Conservation (phyloP, 1,140 invertebrate genomes). For the Thalassaphorura encarpata region DNA sequence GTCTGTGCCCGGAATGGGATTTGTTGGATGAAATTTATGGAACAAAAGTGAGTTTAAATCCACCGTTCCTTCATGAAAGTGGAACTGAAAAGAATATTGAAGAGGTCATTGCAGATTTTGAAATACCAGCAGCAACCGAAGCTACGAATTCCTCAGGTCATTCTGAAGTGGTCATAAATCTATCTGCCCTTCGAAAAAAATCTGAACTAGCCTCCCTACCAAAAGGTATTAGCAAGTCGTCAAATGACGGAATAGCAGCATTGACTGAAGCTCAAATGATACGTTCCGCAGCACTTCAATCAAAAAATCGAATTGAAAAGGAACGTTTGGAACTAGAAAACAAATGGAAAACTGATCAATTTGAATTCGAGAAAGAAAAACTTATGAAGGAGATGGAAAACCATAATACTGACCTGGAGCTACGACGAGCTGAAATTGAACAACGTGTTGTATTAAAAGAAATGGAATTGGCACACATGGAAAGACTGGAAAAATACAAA, state of each 20-base stretch:
- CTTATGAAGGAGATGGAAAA: background rate
- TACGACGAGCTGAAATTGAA: background rate
- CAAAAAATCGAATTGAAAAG: background rate
- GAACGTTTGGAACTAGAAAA: background rate
- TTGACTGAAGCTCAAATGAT: background rate
- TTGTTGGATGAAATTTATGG: conserved; percentile 11
- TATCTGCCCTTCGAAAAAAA: background rate
- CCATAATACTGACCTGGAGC: background rate
- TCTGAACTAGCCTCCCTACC: background rate
- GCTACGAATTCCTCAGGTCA: background rate
- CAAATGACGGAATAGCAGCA: background rate
- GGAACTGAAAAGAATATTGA: background rate
- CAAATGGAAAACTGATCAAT: background rate
- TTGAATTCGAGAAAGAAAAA: background rate
- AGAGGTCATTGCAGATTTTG: background rate
- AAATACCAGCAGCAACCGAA: background rate
- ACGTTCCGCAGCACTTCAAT: background rate
- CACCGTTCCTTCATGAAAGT: background rate
- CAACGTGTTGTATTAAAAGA: background rate
- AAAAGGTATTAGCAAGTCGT: background rate
- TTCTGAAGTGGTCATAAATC: background rate
- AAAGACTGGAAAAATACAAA: background rate
- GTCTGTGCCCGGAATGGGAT: conserved; percentile 13
- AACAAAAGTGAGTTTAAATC: conserved; percentile 1
- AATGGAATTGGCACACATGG: background rate